phyloP scores from a whole-genome alignment of 2,888 invertebrate genomes.

The Laspeyria flexula region DNA sequence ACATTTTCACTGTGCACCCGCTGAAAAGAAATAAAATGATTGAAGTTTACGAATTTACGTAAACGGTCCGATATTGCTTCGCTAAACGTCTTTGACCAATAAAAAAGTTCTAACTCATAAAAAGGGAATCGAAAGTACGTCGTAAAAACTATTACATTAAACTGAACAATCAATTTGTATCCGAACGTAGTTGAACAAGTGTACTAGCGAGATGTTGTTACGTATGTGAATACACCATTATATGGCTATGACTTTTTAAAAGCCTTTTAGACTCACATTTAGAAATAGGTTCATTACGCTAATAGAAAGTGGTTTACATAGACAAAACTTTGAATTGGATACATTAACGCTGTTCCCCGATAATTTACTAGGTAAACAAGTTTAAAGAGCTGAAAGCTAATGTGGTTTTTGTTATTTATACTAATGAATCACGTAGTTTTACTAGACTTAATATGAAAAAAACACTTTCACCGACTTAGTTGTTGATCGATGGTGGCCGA shows the following conservation, averaged over 20 bases:
- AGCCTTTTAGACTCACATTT: slow-evolving; percentile 31
- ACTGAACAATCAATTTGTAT: slow-evolving; percentile 36
- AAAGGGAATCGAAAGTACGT: slow-evolving; percentile 36
- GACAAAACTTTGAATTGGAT: slow-evolving; percentile 3
- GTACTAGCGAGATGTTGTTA: slow-evolving; percentile 8
- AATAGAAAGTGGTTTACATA: slow-evolving; percentile 18
- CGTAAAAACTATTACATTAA: slow-evolving; percentile 44
- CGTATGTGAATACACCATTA: slow-evolving; percentile 17
- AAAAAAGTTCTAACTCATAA: slow-evolving; percentile 40
- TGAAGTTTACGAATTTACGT: slow-evolving; percentile 36
- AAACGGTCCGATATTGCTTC: slow-evolving; percentile 32
- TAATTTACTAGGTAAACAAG: not conserved
- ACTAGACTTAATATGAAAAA: too few species aligned
- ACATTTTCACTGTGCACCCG: slow-evolving; percentile 27
- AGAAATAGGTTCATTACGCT: slow-evolving; percentile 23
- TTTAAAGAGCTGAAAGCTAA: too few species aligned
- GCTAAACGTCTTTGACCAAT: slow-evolving; percentile 37
- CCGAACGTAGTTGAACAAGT: not conserved
- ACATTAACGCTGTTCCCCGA: not conserved
- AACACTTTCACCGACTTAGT: too few species aligned
- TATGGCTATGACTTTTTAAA: slow-evolving; percentile 33
- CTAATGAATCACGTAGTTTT: too few species aligned
- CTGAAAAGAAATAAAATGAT: slow-evolving; percentile 32
- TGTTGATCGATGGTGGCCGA: too few species aligned
- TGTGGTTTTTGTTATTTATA: too few species aligned